Base-by-base conservation (phyloP, 2,113 vertebrate species). In the Myotis yumanensis region DNA sequence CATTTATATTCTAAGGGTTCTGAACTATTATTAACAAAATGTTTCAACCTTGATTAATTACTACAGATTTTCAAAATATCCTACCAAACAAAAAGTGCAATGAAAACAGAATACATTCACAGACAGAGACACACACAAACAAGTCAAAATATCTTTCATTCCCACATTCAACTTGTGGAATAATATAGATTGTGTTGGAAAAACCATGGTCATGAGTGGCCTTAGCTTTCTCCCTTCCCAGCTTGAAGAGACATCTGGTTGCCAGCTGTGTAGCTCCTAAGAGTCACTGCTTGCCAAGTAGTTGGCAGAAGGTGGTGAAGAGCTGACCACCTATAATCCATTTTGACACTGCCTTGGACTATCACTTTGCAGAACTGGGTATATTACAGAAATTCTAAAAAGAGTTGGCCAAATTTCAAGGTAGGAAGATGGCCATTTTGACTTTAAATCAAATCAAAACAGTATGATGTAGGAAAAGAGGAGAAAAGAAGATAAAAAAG, bases 401-500 rank as follows among this genome's bases (percentile, higher is more conserved):
- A 40, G 8, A 86, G 37, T 1, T 88, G 64, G 85, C 72, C 86
- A 95, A 85, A 95, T 90, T 93, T 94, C 81, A 94, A 90, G 57
- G 81, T 43, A 84, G 23, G 22, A 94, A 76, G 37, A 35, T 93
- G 40, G 59, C 16, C 69, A 95, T 66, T 77, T 69, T 92, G 73
- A 32, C 43, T 91, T 95, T 87, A 82, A 77, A 9, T 62, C 43
- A 95, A 86, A 94, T 40, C 51, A 92, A 95, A 95, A 85, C 11
- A 43, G 17, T 92, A 54, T 68, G 73, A 76, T 54, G 23, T 15
- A 43, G 51, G 54, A 80, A 14, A 91, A 52, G 57, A 84, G 37
- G 40, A 54, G n/a, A 88, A 79, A 88, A 40, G 30, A 82, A 89
- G 37, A 79, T n/a, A 48, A 71, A 17, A 88, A 80, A 90, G 76